phyloP scores from a whole-genome alignment of 2,797 vertebrate genomes.

The Cheirogaleus major region DNA sequence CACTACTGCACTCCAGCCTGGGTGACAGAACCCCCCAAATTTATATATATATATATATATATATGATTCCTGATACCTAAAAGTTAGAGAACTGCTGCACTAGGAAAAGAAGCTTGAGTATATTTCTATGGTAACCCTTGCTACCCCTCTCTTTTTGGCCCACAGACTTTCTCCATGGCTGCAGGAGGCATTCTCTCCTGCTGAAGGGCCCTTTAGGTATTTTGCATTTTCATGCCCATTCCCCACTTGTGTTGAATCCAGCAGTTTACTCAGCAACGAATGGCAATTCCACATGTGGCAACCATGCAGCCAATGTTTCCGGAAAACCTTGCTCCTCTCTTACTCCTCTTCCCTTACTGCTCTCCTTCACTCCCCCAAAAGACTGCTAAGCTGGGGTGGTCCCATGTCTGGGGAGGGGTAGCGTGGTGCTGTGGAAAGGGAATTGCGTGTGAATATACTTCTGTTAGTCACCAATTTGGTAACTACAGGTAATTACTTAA shows the following conservation, averaged over 20 bases:
- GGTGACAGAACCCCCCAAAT: too few species aligned
- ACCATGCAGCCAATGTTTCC: neutral
- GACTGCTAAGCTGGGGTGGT: neutral
- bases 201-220: neutral
- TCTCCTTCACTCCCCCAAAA: neutral
- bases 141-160: fast-evolving
- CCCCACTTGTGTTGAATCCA: neutral
- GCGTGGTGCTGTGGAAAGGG: neutral
- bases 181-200: neutral
- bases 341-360: neutral
- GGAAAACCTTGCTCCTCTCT: neutral
- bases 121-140: neutral
- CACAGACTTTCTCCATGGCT: neutral
- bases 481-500: neutral
- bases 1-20: too few species aligned
- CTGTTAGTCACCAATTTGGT: neutral
- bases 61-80: neutral
- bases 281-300: neutral
- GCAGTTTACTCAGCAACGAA: neutral
- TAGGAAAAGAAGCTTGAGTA: neutral
- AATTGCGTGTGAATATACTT: neutral
- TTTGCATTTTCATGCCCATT: neutral
- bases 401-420: neutral
- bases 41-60: too few species aligned
- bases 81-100: neutral